Base-by-base conservation (phyloP, 1,140 invertebrate species). In the Glomeris maerens region DNA sequence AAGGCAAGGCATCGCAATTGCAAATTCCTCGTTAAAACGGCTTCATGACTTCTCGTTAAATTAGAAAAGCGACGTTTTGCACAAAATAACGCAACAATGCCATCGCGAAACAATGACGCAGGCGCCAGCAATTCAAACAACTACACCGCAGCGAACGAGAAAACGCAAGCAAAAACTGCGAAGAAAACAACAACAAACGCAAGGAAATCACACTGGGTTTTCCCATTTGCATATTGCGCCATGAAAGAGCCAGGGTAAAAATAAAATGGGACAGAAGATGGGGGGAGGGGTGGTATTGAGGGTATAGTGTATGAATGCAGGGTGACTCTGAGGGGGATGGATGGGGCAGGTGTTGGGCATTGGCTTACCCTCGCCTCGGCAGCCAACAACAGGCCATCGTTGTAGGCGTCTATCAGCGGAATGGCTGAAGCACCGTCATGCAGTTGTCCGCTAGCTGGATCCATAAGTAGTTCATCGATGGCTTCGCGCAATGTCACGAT, bases 341-440 rank as follows among this genome's bases (percentile, higher is more conserved):
- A 36, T 13, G 31, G 10, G 17, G 31, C 31, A 36, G 31, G 31
- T 10, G 10, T 36, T 17, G 31, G 10, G 17, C 10, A 10, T 4
- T 21, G 41, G 47, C 86, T 90, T 78, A 92, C 88, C 84, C 86
- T 78, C 64, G 84, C 82, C 77, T 87, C 83, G 64, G 85, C 86
- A 64, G 87, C 78, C 69, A 91, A 75, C 57, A 91, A 78, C 68
- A 83, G 80, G 61, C 88, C 85, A 66, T 80, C 79, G 62, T 90
- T 81, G 62, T 79, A 74, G 59, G 91, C 91, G 73, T 90, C 88
- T 52, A 83, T 70, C 62, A 93, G 78, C 10, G 31, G 10, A 10
- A 36, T 74, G 50, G 73, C 73, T 62, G 82, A 75, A 52, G 74
- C 69, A 60, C 74, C 68, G 62, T 78, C 74, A 48, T 75, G 69